These are phyloP conservation scores for Cerastoderma edule DNA, from an alignment of 2,888 invertebrate species.

Conservation along the genomic window DNA sequence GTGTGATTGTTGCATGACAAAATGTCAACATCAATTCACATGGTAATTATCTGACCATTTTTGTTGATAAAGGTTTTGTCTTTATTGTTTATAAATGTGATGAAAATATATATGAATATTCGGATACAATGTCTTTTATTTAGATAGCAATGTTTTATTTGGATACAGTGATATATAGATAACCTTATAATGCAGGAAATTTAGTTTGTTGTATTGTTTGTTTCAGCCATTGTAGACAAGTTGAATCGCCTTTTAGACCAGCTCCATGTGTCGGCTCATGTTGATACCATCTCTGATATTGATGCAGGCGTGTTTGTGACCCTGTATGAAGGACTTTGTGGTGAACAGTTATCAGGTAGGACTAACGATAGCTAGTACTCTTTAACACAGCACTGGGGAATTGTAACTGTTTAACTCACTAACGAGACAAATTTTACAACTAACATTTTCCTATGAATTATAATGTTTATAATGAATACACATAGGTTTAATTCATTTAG, in stretches of 20 bases:
- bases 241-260: slow-evolving; percentile 78
- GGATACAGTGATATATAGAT: background rate
- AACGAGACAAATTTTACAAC: background rate
- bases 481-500: background rate
- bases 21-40: no score
- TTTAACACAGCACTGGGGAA: background rate
- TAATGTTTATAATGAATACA: background rate
- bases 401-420: background rate
- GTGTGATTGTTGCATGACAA: no score
- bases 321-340: slow-evolving; percentile 81
- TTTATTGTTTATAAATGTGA: background rate
- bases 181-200: background rate
- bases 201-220: background rate
- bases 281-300: slow-evolving; percentile 75
- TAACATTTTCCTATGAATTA: background rate
- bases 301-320: slow-evolving; percentile 78
- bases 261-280: slow-evolving; percentile 73
- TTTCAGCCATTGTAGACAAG: slow-evolving; percentile 73
- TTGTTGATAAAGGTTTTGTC: background rate
- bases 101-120: background rate
- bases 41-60: background rate
- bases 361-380: background rate
- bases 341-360: slow-evolving; percentile 79
- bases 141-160: background rate
- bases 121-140: background rate